phyloP scores from a whole-genome alignment of 2,113 vertebrate species.

The Scytalopus superciliaris region DNA sequence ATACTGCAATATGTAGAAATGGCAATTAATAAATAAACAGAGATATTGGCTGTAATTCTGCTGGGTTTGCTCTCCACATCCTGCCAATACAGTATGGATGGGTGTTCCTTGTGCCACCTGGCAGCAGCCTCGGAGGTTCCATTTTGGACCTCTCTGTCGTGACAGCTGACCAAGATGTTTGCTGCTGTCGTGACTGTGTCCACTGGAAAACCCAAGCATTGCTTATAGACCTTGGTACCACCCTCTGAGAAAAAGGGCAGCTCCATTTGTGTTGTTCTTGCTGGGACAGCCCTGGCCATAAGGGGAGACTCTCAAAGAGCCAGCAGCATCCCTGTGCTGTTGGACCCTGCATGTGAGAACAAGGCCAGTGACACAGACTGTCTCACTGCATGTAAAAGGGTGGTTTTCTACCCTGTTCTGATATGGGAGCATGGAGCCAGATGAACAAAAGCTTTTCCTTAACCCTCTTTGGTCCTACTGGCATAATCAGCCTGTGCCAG shows the following conservation, averaged over 20 bases:
- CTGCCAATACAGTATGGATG: not conserved
- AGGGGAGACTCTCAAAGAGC: not conserved
- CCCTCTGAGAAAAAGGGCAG: not conserved
- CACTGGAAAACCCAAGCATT: not conserved
- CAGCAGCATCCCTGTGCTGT: fast-evolving
- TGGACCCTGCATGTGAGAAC: not conserved
- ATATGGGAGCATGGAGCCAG: fast-evolving
- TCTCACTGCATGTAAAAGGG: not conserved
- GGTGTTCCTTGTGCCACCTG: not conserved
- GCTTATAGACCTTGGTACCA: not conserved
- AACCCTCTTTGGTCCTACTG: not conserved
- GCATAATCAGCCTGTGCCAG: not conserved
- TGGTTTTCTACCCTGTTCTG: not conserved
- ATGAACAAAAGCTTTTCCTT: not conserved
- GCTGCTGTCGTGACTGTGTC: not conserved
- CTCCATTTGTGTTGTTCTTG: fast-evolving
- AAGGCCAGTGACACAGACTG: not conserved
- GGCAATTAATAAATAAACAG: not conserved
- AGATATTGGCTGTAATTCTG: not conserved
- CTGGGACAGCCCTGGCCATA: not conserved
- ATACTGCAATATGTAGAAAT: not conserved
- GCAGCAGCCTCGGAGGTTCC: not conserved
- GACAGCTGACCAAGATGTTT: not conserved
- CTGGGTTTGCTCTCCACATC: not conserved
- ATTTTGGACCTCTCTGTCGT: not conserved